Evolutionary conservation across 2,888 invertebrate genomes (phyloP), one percentile per base, ranked within the genome.

Genomic region (Oscheius sp.): DNA sequence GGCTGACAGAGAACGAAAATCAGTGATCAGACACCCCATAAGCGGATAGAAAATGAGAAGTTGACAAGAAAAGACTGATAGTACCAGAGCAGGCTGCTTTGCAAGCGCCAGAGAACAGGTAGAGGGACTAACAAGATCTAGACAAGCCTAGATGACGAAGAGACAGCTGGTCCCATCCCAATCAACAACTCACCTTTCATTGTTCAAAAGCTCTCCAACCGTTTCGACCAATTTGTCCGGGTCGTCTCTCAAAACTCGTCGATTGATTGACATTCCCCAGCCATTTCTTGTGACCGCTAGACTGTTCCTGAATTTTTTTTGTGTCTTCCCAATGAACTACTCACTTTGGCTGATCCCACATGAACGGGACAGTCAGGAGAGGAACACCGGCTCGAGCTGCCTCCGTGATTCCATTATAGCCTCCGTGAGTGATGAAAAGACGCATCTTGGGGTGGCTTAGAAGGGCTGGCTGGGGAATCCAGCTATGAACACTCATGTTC

Each of bases 371-470:
- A 5, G 75, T 70, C 42, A 83, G 33, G 1, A 86, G 59, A 2
- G 86, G 86, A 55, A 82, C 78, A 58, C 84, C 86, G 13, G 75
- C 70, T 47, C 76, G 58, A 1, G 86, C 83, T 1, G 85, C 79
- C 73, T 86, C 86, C 76, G 87, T 75, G 13, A 86, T 57, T 60
- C 84, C 82, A 68, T 87, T 87, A 60, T 86, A 87, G 0, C 86
- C 86, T 11, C 78, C 80, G 70, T 86, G 86, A 5, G 85, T 85
- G 42, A 86, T 85, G 78, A 86, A 86, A 9, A 78, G 42, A 55
- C 77, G 77, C 47, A 84, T 51, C 21, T 76, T 75, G 3, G 81
- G 79, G 66, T 86, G 86, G 77, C 79, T 58, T 0, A 84, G 71
- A 57, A 84, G 74, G 1, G 75, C 79, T 9, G 79, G 57, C 57